These are phyloP conservation scores for Actinemys pallida DNA, from an alignment of 2,113 vertebrate species.

Conservation along the genomic window DNA sequence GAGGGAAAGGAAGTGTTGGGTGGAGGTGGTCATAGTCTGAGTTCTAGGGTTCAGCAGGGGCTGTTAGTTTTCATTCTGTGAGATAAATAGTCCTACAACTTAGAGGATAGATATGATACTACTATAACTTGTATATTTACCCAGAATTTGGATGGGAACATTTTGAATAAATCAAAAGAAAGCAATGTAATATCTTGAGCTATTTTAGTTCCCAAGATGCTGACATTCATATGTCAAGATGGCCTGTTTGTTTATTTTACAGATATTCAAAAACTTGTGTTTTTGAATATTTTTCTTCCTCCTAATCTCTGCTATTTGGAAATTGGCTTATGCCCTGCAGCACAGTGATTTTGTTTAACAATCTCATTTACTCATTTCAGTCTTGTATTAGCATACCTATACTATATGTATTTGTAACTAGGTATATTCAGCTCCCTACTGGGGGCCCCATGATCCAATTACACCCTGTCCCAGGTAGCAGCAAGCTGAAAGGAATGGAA, in stretches of 20 bases:
- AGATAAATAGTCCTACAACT: neutral
- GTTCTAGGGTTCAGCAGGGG: neutral
- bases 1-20: too few species aligned
- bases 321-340: too few species aligned
- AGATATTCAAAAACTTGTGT: fast-evolving
- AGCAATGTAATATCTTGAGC: neutral
- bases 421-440: too few species aligned
- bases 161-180: neutral
- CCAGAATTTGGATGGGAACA: neutral
- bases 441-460: too few species aligned
- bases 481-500: too few species aligned
- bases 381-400: too few species aligned
- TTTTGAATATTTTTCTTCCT: neutral
- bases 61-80: fast-evolving
- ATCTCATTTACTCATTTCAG: too few species aligned
- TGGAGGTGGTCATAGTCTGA: too few species aligned
- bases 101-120: neutral
- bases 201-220: neutral
- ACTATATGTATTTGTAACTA: too few species aligned
- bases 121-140: neutral
- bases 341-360: too few species aligned
- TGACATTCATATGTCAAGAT: neutral
- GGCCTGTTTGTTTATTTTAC: neutral
- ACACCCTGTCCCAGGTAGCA: too few species aligned
- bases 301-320: neutral